These are phyloP conservation scores for Opisthocomus hoazin DNA, from an alignment of 2,113 vertebrate genomes.

Conservation along the genomic window DNA sequence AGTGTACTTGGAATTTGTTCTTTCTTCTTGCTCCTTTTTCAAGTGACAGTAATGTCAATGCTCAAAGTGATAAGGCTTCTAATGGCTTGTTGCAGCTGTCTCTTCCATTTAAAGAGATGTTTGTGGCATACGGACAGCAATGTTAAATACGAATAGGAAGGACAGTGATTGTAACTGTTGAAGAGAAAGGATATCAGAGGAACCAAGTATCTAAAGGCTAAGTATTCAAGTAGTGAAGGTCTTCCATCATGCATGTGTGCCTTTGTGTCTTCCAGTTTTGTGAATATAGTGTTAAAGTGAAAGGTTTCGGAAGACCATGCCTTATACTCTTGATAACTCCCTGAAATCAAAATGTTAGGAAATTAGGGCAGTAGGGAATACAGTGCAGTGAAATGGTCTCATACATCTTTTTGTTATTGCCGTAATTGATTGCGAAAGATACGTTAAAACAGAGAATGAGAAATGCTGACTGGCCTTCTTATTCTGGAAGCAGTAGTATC, in stretches of 20 bases:
- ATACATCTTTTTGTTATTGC: neutral
- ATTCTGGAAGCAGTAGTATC: neutral
- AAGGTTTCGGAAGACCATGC: neutral
- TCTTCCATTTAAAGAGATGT: neutral
- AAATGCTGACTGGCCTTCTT: neutral
- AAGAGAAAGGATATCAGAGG: neutral
- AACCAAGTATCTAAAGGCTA: neutral
- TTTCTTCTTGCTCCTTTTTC: neutral
- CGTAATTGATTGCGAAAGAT: neutral
- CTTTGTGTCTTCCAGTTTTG: neutral
- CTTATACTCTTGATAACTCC: neutral
- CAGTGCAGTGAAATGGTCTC: neutral
- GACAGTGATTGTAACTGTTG: neutral
- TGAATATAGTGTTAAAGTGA: neutral
- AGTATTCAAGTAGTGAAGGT: neutral
- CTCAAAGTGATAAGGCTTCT: neutral
- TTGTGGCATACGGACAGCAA: neutral
- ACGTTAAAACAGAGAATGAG: neutral
- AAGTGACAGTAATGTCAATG: neutral
- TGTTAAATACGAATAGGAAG: neutral
- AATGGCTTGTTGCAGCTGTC: neutral
- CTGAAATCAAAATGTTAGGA: neutral
- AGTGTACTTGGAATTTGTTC: neutral
- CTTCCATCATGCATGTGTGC: rapidly evolving
- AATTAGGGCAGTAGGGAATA: neutral